These are phyloP conservation scores for Hermatobates lingyangjiaoensis DNA, from an alignment of 1,140 invertebrate species.

Conservation along the genomic window DNA sequence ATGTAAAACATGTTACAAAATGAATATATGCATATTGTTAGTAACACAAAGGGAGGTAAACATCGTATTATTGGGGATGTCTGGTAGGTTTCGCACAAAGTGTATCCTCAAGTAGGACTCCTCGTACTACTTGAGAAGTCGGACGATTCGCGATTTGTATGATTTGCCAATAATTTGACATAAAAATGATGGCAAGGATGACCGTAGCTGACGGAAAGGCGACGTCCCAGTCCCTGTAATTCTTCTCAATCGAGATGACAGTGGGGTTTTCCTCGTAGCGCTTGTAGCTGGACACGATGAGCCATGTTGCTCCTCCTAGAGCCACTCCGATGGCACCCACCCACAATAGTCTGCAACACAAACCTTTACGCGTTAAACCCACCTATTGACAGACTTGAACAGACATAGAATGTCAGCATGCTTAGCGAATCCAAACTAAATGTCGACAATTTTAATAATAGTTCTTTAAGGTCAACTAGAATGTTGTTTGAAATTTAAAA, in stretches of 20 bases:
- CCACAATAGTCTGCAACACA: conserved; percentile 29
- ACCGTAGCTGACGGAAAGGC: conserved; percentile 31
- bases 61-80: too few relatives aligned
- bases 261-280: conserved; percentile 34
- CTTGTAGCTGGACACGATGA: conserved; percentile 28
- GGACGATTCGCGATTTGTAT: too few relatives aligned
- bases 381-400: not conserved
- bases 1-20: too few relatives aligned
- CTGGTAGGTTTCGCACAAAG: too few relatives aligned
- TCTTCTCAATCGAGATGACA: conserved; percentile 36
- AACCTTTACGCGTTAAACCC: not conserved
- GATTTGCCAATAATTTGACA: too few relatives aligned
- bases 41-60: too few relatives aligned
- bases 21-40: too few relatives aligned
- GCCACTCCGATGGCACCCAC: conserved; percentile 22
- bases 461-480: not conserved
- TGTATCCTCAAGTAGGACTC: too few relatives aligned
- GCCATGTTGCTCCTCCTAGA: conserved; percentile 6
- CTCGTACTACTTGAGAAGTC: too few relatives aligned
- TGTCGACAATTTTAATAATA: not conserved
- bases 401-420: not conserved
- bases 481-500: conserved; percentile 1
- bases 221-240: conserved; percentile 35
- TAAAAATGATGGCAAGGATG: too few relatives aligned
- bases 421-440: not conserved